These are phyloP conservation scores for Hestina assimilis DNA, from an alignment of 1,140 invertebrate genomes.

Conservation along the genomic window DNA sequence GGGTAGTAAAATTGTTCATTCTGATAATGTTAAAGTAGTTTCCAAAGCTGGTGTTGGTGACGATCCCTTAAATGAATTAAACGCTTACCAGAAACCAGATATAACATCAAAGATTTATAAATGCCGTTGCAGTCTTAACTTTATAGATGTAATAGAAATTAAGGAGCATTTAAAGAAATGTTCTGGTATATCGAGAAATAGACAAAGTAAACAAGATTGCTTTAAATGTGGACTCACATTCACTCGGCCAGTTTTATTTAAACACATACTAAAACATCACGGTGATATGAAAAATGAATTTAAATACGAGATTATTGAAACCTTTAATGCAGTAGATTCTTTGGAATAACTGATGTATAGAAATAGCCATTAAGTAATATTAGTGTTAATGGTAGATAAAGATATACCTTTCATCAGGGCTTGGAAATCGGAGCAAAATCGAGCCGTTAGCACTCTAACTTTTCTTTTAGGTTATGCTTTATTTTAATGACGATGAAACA, in stretches of 20 bases:
- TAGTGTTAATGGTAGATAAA: no score
- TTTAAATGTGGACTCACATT: slow-evolving; percentile 52
- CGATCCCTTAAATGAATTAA: background rate
- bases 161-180: slow-evolving; percentile 33
- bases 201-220: slow-evolving; percentile 45
- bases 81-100: background rate
- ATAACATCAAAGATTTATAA: slow-evolving; percentile 39
- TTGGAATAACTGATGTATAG: no score
- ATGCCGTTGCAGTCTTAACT: slow-evolving; percentile 52
- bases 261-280: slow-evolving; percentile 53
- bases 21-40: background rate
- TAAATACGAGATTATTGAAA: slow-evolving; percentile 39
- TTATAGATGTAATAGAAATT: slow-evolving; percentile 34
- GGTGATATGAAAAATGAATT: slow-evolving; percentile 38
- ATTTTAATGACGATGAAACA: no score
- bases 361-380: no score
- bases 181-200: slow-evolving; percentile 13
- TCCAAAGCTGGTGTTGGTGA: background rate
- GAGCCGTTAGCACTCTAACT: no score
- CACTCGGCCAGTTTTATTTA: slow-evolving; percentile 46
- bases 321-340: no score
- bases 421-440: no score
- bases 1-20: background rate
- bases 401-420: no score
- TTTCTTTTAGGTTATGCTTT: no score